Percentiles rank a stretch among this genome's conserved stretches.
These are phyloP conservation scores for Drosophila prolongata DNA, from an alignment of 2,888 invertebrate genomes.

Conservation along the genomic window DNA sequence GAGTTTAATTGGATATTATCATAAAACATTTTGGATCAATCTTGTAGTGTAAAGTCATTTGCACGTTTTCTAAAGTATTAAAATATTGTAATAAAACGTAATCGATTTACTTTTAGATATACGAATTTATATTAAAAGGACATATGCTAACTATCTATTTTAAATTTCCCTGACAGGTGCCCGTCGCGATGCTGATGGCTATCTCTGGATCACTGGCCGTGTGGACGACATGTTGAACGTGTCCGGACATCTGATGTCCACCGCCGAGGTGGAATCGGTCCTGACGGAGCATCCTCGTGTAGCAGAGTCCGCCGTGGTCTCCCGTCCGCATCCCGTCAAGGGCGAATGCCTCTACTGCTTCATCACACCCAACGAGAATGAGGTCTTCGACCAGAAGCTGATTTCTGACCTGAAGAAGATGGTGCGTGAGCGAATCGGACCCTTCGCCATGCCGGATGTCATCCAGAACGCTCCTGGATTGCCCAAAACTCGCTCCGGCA, in stretches of 20 bases:
- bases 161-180: slow-evolving; percentile 88
- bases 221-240: slow-evolving; percentile 99
- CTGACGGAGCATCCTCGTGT: slow-evolving; percentile 91
- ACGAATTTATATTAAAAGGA: neutral
- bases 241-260: slow-evolving; percentile 98
- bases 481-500: slow-evolving; percentile 98
- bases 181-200: slow-evolving; percentile 95
- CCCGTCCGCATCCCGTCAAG: slow-evolving; percentile 96
- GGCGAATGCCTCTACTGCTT: slow-evolving; percentile 99
- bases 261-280: slow-evolving; percentile 95
- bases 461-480: slow-evolving; percentile 97
- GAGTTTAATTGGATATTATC: slow-evolving; percentile 68
- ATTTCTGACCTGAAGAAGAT: slow-evolving; percentile 89
- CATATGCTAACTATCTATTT: slow-evolving; percentile 6
- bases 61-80: too few relatives aligned
- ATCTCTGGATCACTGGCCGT: slow-evolving; percentile 97
- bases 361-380: slow-evolving; percentile 94
- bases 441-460: slow-evolving; percentile 97
- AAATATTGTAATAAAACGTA: too few relatives aligned
- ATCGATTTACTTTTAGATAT: too few relatives aligned
- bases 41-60: too few relatives aligned
- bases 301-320: slow-evolving; percentile 98
- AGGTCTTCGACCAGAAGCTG: slow-evolving; percentile 89
- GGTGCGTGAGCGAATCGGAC: slow-evolving; percentile 96
- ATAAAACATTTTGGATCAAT: too few relatives aligned